Evolutionary conservation across 2,797 vertebrate species (phyloP), one percentile per base, ranked within the genome.

Genomic region (Apodemus agrarius): DNA sequence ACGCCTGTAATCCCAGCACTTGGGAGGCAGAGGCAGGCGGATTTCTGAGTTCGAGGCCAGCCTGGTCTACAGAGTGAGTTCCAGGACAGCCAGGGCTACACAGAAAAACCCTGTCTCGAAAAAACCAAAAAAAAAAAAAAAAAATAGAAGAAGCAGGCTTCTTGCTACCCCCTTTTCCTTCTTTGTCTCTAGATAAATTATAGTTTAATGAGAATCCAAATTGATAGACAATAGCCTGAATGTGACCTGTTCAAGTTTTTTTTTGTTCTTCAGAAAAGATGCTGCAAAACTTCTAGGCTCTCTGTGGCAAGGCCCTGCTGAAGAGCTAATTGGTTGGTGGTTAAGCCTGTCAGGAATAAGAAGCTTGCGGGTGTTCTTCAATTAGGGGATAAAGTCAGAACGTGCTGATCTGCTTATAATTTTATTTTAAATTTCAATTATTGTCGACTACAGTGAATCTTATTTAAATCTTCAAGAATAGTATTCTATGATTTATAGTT

Each of bases 401-500:
- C 3, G 0, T 37, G 11, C 11, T 67, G 22, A 63, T 87, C 67
- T 85, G 13, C 43, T 52, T 69, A 76, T 34, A 89, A 79, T 84
- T 94, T 57, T 21, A 67, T 29, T 95, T 57, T 19, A 67, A 12
- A 92, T 95, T 92, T 87, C 34, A 86, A 46, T 80, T 69, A n/a
- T 65, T 80, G 83, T 78, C 89, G 49, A 90, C 72, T 75, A 43
- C 75, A 3, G 0, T 40, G 26, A 90, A 24, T 90, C 83, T 65
- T 92, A 54, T 93, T 49, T 83, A 93, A 93, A 63, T 21, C 9
- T 49, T 93, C 31, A 93, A 24, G 3, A 86, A 74, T 21, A 75
- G 79, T 63, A 86, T 88, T 93, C 90, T 7, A 3, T 75, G 26
- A 90, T 83, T 94, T 89, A 94, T 6, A 76, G 22, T 52, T 86